Evolutionary conservation across 2,797 vertebrate species (phyloP), one percentile per base, ranked within the genome.

Genomic region (Choloepus didactylus): DNA sequence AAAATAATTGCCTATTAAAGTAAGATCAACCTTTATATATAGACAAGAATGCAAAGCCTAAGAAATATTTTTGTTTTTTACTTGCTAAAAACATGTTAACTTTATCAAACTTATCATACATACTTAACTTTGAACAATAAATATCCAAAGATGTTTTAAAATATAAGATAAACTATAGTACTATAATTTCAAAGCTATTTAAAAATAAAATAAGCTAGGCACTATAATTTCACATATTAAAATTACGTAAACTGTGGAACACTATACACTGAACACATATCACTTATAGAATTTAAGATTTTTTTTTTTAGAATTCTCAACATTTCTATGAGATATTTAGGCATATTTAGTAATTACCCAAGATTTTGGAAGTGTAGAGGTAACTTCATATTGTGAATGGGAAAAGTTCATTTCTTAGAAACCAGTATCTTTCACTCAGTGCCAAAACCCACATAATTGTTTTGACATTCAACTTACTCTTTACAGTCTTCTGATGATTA

Each of bases 61-160:
- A 80, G 49, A 85, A 86, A 62, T 23, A 94, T 31, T 83, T 89
- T 64, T 87, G 25, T n/a, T 91, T 84, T 96, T 21, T 59, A 64
- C 23, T 54, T 41, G 60, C 38, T 90, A 72, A 84, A 87, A 14
- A 66, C 38, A 31, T 23, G 9, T 16, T 44, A 41, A n/a, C 4
- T 92, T 79, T 84, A 87, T 92, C 80, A 19, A 64, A 19, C 70
- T 72, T 66, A 70, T 56, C 5, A 92, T 8, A 16, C 27, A 79
- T 38, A 54, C 14, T 90, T 88, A 90, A 41, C 15, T 85, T 91
- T 25, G 16, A 91, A 92, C 87, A 8, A 67, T 70, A 84, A 93
- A 60, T 70, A 44, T 15, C 15, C 25, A 21, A 44, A 87, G 15
- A 25, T 77, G 73, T 51, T 38, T 44, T 7, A 85, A 92, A 89